A percentile compares a stretch with the other conserved stretches of the same genome.
Conservation (phyloP, 2,113 vertebrate genomes). For the Lasiurus borealis region DNA sequence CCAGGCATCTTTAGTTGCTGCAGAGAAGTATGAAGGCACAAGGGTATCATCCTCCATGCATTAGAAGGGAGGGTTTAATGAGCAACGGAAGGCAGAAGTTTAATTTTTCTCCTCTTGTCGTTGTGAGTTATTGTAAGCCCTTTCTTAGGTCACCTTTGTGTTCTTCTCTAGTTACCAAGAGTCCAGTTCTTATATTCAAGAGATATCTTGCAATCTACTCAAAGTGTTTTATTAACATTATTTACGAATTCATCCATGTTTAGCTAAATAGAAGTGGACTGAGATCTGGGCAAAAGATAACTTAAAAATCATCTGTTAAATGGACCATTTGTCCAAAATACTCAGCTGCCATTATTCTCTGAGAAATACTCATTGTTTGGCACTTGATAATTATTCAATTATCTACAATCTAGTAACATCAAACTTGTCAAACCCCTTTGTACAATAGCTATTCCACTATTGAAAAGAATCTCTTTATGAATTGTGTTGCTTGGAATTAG, state of each 20-base stretch:
- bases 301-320: not conserved
- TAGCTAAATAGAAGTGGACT: conserved; percentile 2
- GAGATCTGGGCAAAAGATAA: not conserved
- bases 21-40: not conserved
- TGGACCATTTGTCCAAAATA: not conserved
- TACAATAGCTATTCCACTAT: not conserved
- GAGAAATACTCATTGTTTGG: not conserved
- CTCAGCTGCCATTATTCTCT: not conserved
- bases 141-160: not conserved
- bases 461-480: not conserved
- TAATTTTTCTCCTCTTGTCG: conserved; percentile 8
- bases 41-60: not conserved
- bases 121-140: not conserved
- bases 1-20: not conserved
- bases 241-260: conserved; percentile 41
- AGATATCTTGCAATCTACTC: not conserved
- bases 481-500: not conserved
- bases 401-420: not conserved
- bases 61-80: not conserved
- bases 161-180: not conserved
- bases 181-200: not conserved
- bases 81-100: not conserved
- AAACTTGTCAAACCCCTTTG: not conserved
- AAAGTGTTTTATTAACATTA: not conserved
- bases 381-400: conserved; percentile 47